phyloP scores from a whole-genome alignment of 2,797 vertebrate species.

The Lophius americanus region DNA sequence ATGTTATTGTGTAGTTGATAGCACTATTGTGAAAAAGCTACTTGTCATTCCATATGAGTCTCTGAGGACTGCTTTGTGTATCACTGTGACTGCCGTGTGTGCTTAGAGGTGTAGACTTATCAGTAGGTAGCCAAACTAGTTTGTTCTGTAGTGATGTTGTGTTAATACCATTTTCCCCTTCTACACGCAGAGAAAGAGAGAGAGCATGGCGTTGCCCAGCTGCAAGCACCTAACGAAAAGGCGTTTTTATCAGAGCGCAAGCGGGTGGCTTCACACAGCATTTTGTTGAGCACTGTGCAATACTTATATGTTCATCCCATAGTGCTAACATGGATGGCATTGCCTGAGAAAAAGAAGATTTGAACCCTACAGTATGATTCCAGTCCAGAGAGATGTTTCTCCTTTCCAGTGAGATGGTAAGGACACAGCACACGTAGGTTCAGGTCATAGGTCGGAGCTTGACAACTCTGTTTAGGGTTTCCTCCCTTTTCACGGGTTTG shows the following conservation, averaged over 20 bases:
- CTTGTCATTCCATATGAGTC: conserved; percentile 98
- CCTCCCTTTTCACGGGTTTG: conserved; percentile 52
- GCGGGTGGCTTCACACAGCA: conserved; percentile 88
- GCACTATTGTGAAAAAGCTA: conserved; percentile 96
- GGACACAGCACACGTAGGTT: conserved; percentile 80
- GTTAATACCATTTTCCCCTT: conserved; percentile 91
- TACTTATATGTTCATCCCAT: conserved; percentile 83
- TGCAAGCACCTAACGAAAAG: conserved; percentile 35
- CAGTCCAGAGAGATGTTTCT: conserved; percentile 57
- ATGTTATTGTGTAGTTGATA: conserved; percentile 98
- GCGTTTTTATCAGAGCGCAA: conserved; percentile 51
- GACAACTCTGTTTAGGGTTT: conserved; percentile 69
- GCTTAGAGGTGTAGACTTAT: conserved; percentile 96
- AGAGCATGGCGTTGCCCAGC: conserved; percentile 56
- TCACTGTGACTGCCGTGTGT: conserved; percentile 99
- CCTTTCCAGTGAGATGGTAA: conserved; percentile 69
- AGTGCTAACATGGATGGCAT: conserved; percentile 70
- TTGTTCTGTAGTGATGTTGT: conserved; percentile 96
- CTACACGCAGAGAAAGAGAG: conserved; percentile 85
- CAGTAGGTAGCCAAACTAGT: conserved; percentile 93
- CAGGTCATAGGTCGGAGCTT: conserved; percentile 70
- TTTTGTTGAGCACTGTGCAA: conserved; percentile 99
- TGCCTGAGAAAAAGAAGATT: conserved; percentile 47
- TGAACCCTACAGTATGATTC: conserved; percentile 45
- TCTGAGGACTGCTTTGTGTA: conserved; percentile 97